Conservation (phyloP, 2,113 vertebrate species). For the Protobothrops mucrosquamatus region DNA sequence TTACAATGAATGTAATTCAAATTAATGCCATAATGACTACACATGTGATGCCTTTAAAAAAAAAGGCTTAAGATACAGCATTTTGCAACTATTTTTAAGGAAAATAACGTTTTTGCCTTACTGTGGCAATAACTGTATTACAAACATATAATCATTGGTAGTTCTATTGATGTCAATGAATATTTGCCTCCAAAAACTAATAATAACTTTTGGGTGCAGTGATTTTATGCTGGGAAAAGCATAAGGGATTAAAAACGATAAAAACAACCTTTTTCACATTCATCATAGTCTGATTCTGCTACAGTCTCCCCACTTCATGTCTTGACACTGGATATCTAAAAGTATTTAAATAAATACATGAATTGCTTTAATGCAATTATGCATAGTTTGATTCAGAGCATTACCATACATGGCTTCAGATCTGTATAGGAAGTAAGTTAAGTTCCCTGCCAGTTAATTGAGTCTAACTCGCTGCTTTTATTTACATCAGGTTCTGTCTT, state of each 20-base stretch:
- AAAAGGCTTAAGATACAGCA: background rate
- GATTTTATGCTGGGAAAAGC: background rate
- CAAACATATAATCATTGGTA: background rate
- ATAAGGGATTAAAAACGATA: background rate
- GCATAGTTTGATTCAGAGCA: background rate
- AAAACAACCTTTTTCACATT: background rate
- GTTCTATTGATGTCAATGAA: background rate
- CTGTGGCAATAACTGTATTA: background rate
- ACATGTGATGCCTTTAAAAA: conserved; percentile 45
- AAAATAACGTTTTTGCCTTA: background rate
- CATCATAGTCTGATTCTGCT: background rate
- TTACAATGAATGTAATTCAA: conserved; percentile 49
- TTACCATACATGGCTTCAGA: background rate
- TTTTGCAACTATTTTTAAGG: background rate
- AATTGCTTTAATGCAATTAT: background rate
- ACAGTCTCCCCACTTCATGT: background rate
- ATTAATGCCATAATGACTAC: conserved; percentile 44
- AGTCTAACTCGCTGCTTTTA: background rate
- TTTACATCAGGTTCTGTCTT: background rate
- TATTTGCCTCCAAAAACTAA: background rate
- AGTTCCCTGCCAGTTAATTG: background rate
- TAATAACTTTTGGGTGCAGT: background rate
- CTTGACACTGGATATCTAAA: background rate
- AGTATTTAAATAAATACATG: background rate
- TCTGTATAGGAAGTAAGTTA: background rate